These are phyloP conservation scores for Misgurnus mizolepis DNA, from an alignment of 2,113 vertebrate species.

Conservation along the genomic window DNA sequence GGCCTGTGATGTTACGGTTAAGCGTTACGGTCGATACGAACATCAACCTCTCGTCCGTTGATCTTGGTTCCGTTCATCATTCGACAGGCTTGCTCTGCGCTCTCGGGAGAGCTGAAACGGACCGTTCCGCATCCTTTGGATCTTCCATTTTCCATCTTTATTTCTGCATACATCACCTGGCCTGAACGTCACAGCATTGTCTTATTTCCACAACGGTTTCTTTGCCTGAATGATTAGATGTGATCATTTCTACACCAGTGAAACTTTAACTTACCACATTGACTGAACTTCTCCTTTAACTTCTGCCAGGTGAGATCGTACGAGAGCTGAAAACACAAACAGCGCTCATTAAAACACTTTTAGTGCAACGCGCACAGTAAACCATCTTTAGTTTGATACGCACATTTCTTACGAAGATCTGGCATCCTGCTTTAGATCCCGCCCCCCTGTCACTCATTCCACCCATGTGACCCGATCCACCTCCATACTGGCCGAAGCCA, in stretches of 20 bases:
- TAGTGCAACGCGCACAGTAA: background rate
- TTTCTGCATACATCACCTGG: constrained; percentile 97
- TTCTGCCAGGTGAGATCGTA: constrained; percentile 99
- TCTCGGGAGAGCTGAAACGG: constrained; percentile 92
- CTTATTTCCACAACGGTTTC: background rate
- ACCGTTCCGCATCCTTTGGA: constrained; percentile 98
- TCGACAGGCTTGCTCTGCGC: constrained; percentile 94
- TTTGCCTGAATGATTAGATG: background rate
- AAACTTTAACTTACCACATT: constrained; percentile 85
- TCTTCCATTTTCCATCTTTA: constrained; percentile 98
- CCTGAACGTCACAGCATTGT: constrained; percentile 73
- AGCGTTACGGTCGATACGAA: constrained; percentile 93
- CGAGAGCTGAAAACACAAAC: constrained; percentile 84
- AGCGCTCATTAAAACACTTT: background rate
- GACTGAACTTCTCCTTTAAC: constrained; percentile 97
- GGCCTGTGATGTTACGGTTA: constrained; percentile 58
- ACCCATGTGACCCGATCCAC: constrained; percentile 78
- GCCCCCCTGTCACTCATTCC: constrained; percentile 84
- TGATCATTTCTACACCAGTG: background rate
- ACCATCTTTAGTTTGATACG: constrained; percentile 60
- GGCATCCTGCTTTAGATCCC: constrained; percentile 90
- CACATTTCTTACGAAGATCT: constrained; percentile 99
- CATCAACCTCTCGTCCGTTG: constrained; percentile 96
- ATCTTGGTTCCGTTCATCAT: constrained; percentile 99
- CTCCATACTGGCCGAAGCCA: constrained; percentile 81